phyloP scores from a whole-genome alignment of 2,888 invertebrate genomes.

The Barypeithes pellucidus region DNA sequence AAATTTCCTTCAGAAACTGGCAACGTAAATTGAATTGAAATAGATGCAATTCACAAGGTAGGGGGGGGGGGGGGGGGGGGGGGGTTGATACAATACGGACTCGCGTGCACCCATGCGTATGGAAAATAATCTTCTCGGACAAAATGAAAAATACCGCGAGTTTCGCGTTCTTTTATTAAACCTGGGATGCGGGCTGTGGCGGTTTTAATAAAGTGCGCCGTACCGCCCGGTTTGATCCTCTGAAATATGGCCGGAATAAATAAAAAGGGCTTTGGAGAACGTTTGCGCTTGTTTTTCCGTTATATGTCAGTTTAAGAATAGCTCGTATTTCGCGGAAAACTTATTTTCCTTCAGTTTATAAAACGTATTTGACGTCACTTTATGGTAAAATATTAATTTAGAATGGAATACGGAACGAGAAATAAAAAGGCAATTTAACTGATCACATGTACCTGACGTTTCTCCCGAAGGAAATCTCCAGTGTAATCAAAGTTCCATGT shows the following conservation, averaged over 20 bases:
- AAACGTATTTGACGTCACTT: slow-evolving; percentile 37
- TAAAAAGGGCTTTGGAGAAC: slow-evolving; percentile 55
- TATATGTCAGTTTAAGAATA: slow-evolving; percentile 50
- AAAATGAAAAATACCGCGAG: slow-evolving; percentile 56
- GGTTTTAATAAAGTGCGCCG: slow-evolving; percentile 55
- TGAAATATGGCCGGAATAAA: slow-evolving; percentile 56
- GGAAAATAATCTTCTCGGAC: slow-evolving; percentile 54
- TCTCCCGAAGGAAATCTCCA: no score
- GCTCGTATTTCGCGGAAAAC: slow-evolving; percentile 39
- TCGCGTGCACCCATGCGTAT: slow-evolving; percentile 53
- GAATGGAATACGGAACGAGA: neutral
- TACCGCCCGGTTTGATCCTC: slow-evolving; percentile 52
- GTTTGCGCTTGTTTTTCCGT: slow-evolving; percentile 52
- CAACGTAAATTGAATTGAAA: neutral
- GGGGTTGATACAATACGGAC: slow-evolving; percentile 42
- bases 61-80: slow-evolving; percentile 3
- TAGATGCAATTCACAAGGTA: slow-evolving; percentile 7
- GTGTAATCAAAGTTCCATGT: no score
- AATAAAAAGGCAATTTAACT: neutral
- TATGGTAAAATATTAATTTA: slow-evolving; percentile 17
- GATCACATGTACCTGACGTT: neutral
- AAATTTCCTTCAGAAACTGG: neutral
- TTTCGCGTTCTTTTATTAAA: slow-evolving; percentile 56
- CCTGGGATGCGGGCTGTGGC: slow-evolving; percentile 50
- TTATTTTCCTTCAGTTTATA: slow-evolving; percentile 41